Base-by-base conservation (phyloP, 1,140 invertebrate species). In the Anastrepha ludens region DNA sequence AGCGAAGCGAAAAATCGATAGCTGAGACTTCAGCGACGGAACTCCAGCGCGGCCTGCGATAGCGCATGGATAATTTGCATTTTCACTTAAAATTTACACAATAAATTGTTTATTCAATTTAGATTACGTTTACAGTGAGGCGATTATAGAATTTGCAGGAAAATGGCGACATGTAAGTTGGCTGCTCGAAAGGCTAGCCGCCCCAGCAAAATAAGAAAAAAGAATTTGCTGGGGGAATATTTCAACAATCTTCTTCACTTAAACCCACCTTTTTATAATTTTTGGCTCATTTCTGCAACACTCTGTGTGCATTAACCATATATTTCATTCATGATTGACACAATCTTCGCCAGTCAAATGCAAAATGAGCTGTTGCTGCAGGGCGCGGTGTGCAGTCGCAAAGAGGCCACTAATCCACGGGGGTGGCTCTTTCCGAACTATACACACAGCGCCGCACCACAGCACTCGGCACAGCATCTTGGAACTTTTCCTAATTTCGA, bases 351-450 rank as follows among this genome's bases (percentile, higher is more conserved):
- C 39, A 6, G 67, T 74, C 15, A 29, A 41, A 41, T 39, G 1
- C 29, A 29, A 29, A 74, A n/a, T n/a, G 0, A 17, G 6, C 44
- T 20, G 20, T 81, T 29, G 17, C 44, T 6, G 47, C 47, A 41
- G 74, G 74, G 74, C 74, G 74, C 74, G n/a, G 74, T 81, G 44
- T 81, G 74, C 74, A 81, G 47, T 41, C 8, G 20, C 74, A 81
- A 81, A 81, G 74, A 81, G n/a, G 87, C 85, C 87, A 88, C 87
- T 88, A 88, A 88, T 88, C 87, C 87, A 74, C 62, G 87, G 87
- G 87, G 87, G 87, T 88, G 87, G 81, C 85, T 88, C 47, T 60
- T 41, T 55, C 17, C 20, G 5, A 20, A 55, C 74, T 29, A 58
- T 47, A 81, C 47, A 81, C 74, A 15, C 47, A 81, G 60, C 64